phyloP scores from a whole-genome alignment of 1,140 invertebrate genomes.

The Lasioglossum albipes region DNA sequence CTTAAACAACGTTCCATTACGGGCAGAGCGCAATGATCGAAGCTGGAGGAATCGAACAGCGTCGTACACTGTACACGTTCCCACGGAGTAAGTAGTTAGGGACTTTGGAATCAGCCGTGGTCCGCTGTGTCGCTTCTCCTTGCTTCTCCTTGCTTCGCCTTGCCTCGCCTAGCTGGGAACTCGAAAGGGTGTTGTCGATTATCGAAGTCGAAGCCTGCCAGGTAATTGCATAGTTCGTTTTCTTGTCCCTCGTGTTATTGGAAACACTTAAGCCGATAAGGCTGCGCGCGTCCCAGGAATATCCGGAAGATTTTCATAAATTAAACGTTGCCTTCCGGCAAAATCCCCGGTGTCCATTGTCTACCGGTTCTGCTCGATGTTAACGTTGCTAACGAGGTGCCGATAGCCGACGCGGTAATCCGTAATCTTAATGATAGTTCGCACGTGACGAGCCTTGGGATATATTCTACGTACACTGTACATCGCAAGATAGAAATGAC shows the following conservation, averaged over 20 bases:
- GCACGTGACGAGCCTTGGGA: too few species aligned
- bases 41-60: slow-evolving; percentile 32
- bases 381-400: too few species aligned
- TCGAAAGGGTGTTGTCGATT: slow-evolving; percentile 61
- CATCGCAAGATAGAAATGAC: too few species aligned
- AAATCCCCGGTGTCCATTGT: neutral
- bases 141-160: slow-evolving; percentile 9
- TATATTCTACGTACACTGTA: too few species aligned
- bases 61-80: slow-evolving; percentile 50
- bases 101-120: slow-evolving; percentile 50
- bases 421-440: too few species aligned
- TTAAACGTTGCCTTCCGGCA: slow-evolving; percentile 3
- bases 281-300: neutral
- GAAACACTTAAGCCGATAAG: slow-evolving; percentile 47
- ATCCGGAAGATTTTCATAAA: slow-evolving; percentile 31
- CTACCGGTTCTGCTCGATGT: neutral
- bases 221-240: slow-evolving; percentile 67
- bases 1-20: slow-evolving; percentile 49
- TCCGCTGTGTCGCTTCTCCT: neutral
- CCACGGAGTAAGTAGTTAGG: slow-evolving; percentile 61
- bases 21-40: slow-evolving; percentile 53
- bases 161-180: slow-evolving; percentile 40
- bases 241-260: slow-evolving; percentile 60
- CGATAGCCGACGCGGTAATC: too few species aligned
- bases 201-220: slow-evolving; percentile 62